Base-by-base conservation (phyloP, 2,888 invertebrate species). In the Lithophane ornitopus region DNA sequence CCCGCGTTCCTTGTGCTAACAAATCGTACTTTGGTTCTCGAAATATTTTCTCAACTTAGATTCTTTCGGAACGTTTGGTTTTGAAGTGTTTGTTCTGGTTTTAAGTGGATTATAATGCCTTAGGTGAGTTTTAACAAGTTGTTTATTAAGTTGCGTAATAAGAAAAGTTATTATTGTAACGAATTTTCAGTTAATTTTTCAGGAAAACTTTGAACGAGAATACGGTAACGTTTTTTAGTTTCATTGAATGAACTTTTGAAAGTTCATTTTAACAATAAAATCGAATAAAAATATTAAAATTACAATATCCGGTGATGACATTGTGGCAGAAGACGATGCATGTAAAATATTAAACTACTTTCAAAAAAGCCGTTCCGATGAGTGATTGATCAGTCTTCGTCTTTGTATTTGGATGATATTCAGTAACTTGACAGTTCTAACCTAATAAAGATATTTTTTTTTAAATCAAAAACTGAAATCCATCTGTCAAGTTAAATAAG, bases 61-160 rank as follows among this genome's bases (percentile, higher is more conserved):
- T 61, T 75, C 54, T 56, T 28, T 73, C 44, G 26, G n/a, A 56
- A 70, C 69, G 44, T 83, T 85, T 74, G 58, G 72, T 79, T 76
- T 67, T 80, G 39, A 84, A 84, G 86, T 86, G 83, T 62, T 73
- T 73, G 82, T 83, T 85, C 56, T 74, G 19, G 49, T 71, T 71
- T 49, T 71, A 34, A 67, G 82, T 85, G 82, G 85, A 85, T 85
- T 65, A 65, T 61, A 41, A 70, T 70, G 70, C 44, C 41, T 66
- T 77, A 78, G 82, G 82, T 83, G 44, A 83, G 82, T 83, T 74
- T 61, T 1, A 12, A n/a, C 3, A n/a, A 54, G 0, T 16, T 58
- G 0, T 49, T 39, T 58, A 28, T 34, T 34, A 16, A 39, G 11
- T 41, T 66, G 19, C 0, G 26, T 1, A 0, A 8, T 22, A 19